Conservation (phyloP, 2,113 vertebrate genomes). For the Platichthys stellatus region DNA sequence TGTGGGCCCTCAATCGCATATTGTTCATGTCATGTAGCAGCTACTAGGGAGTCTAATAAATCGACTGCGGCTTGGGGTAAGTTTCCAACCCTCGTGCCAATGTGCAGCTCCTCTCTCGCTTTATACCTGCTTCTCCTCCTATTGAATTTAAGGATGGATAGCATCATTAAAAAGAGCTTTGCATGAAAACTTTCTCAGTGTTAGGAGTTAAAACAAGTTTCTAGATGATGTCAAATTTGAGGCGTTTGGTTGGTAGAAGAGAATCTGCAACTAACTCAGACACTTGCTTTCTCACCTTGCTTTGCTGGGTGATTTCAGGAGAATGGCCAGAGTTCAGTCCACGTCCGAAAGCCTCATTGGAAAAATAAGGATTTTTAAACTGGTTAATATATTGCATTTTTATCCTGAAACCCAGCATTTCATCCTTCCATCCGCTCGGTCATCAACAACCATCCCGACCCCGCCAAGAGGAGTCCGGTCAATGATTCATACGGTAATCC, state of each 20-base stretch:
- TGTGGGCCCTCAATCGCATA: constrained; percentile 36
- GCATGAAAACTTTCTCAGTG: neutral
- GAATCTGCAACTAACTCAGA: too few relatives aligned
- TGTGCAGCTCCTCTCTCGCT: constrained; percentile 17
- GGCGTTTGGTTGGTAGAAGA: too few relatives aligned
- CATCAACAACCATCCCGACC: neutral
- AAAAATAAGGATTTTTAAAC: neutral
- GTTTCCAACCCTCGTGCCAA: constrained; percentile 49
- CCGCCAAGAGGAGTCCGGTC: constrained; percentile 49
- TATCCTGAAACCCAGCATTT: neutral
- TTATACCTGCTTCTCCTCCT: constrained; percentile 23
- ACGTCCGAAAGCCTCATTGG: neutral
- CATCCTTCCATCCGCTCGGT: neutral
- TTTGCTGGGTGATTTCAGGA: too few relatives aligned
- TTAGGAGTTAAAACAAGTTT: neutral
- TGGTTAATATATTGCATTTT: neutral
- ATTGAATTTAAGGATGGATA: neutral
- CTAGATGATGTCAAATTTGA: too few relatives aligned
- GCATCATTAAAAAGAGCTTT: too few relatives aligned
- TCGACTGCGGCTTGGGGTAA: constrained; percentile 30
- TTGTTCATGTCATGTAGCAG: constrained; percentile 51
- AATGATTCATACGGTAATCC: constrained; percentile 59
- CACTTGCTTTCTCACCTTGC: too few relatives aligned
- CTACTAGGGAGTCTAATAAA: constrained; percentile 52
- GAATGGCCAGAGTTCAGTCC: neutral